Percentiles rank a stretch among this genome's conserved stretches.
Conservation (phyloP, 2,888 invertebrate genomes). For the Odontocerum albicorne region DNA sequence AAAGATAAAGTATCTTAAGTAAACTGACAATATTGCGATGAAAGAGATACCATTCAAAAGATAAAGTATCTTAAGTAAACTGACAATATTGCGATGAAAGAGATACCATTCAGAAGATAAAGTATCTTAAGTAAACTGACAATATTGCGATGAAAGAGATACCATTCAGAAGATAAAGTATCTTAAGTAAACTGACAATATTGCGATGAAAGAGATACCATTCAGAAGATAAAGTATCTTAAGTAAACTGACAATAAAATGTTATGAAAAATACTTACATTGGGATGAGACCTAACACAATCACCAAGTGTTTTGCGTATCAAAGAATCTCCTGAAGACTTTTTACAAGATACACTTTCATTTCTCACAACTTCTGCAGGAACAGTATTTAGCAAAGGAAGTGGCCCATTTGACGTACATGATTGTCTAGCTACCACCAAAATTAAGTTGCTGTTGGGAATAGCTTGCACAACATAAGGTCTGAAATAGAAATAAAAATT, state of each 20-base stretch:
- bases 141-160: no score
- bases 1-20: no score
- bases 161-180: no score
- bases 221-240: no score
- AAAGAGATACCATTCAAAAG: no score
- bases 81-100: no score
- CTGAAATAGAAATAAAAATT: conserved; percentile 42
- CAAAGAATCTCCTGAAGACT: background rate
- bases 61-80: no score
- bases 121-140: no score
- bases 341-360: background rate
- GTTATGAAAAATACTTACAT: background rate
- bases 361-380: background rate
- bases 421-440: conserved; percentile 61
- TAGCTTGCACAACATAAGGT: conserved; percentile 63
- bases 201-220: no score
- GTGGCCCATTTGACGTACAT: conserved; percentile 41
- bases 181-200: no score
- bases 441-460: conserved; percentile 66
- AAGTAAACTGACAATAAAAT: background rate
- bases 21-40: no score
- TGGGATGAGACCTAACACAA: background rate
- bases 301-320: background rate
- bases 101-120: no score
- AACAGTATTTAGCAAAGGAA: background rate